Base-by-base conservation (phyloP, 37 sponge, comb jelly and placozoan genomes). In the Tethya wilhelma region DNA sequence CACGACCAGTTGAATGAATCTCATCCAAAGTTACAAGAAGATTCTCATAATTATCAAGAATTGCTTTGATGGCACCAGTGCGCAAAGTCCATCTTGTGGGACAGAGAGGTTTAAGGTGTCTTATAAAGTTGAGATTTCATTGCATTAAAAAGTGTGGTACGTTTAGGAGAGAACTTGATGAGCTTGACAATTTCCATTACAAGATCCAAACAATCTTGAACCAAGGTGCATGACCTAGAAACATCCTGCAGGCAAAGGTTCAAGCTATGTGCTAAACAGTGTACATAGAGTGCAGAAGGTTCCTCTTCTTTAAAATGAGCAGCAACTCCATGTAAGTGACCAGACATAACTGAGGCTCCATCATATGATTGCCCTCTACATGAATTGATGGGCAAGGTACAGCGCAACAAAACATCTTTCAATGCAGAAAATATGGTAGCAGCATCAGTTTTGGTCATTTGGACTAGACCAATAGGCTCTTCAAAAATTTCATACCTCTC, bases 81-180 rank as follows among this genome's bases (percentile, higher is more conserved):
- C 89, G 65, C 19, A 77, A 84, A 63, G 90, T 89, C 90, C 90
- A 89, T 12, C 90, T 36, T 38, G 85, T 89, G 34, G 74, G 67
- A 68, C 85, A 89, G 19, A 89, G 77, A 32, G 84, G 80, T 41
- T 84, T 89, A 30, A 83, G 77, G 28, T 19, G 32, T 71, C 38
- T 31, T n/a, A 29, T 49, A 31, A 44, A 34, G 29, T 28, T 82
- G 65, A 67, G 9, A 20, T 64, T 38, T 58, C 14, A 74, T 76
- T 32, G 40, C 43, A 34, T 39, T 31, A 34, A 88, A 82, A 9
- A 82, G 64, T 36, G 62, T 14, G 6, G 44, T 46, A 41, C 89
- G 76, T 40, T 88, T 88, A n/a, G 89, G 89, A 68, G 89, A 88
- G 41, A 32, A 74, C 25, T 56, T 43, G 34, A 84, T 84, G 31